Base-by-base conservation (phyloP, 2,888 invertebrate genomes). In the Macrostomum cliftonense region DNA sequence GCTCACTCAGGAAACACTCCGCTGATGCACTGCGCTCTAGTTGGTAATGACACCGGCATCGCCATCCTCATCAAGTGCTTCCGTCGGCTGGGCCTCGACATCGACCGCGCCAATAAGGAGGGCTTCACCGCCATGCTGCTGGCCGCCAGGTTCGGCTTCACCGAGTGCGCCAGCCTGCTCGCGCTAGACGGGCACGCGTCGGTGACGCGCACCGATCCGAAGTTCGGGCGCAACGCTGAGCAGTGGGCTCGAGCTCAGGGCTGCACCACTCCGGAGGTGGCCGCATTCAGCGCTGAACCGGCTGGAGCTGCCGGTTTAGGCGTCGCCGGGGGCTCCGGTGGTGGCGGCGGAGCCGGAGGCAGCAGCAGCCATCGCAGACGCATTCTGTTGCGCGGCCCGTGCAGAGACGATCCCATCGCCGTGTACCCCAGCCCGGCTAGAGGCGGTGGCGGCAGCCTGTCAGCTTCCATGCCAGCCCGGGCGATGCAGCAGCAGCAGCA, bases 1-100 rank as follows among this genome's bases (percentile, higher is more conserved):
- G n/a, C n/a, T n/a, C n/a, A n/a, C n/a, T n/a, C 59, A 66, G 66
- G 65, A 14, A 64, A 65, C 49, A 65, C 63, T 1, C 58, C 66
- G 0, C 54, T 66, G 44, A 62, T 65, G 21, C 61, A 64, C 57
- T 57, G 60, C 47, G 60, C 63, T 1, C 58, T 58, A 51, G 59
- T 60, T 17, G 66, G 64, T 12, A 65, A 66, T 46, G 64, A 65
- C 52, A 58, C 61, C 4, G 64, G 62, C 5, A 57, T 62, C 9
- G 63, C 63, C 47, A 60, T 64, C n/a, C 55, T 66, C 13, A 56
- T 61, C n/a, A 58, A 60, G 20, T 61, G 60, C 43, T 66, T 66
- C 55, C 58, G 65, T 11, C 57, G 66, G 11, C 57, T 66, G 2
- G 66, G 66, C 0, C 55, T 66, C 19, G 58, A 59, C 42, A 61